These are phyloP conservation scores for Hipposideros larvatus DNA, from an alignment of 2,797 vertebrate genomes.

Conservation along the genomic window DNA sequence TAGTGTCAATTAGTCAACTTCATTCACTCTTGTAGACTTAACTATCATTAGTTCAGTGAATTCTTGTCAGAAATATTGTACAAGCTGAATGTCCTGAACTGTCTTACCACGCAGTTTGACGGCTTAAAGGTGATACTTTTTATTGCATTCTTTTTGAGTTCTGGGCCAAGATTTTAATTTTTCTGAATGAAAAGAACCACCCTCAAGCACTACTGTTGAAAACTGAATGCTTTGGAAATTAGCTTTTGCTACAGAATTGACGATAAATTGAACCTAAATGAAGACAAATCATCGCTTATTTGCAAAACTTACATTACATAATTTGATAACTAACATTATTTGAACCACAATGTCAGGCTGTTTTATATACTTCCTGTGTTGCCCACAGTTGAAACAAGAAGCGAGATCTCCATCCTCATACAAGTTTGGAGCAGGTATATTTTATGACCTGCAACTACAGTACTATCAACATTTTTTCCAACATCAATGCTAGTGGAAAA, in stretches of 20 bases:
- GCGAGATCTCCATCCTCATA: neutral
- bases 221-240: neutral
- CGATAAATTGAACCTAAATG: neutral
- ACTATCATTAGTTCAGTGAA: neutral
- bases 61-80: neutral
- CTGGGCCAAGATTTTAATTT: neutral
- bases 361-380: neutral
- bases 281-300: neutral
- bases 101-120: neutral
- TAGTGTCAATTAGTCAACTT: neutral
- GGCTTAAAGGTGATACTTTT: neutral
- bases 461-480: neutral
- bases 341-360: neutral
- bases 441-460: neutral
- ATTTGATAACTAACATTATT: neutral
- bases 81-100: neutral
- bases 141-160: neutral
- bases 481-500: neutral
- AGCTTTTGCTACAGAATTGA: conserved; percentile 3
- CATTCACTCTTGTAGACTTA: neutral
- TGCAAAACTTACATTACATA: neutral
- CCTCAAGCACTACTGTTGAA: neutral
- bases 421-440: neutral
- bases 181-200: neutral
- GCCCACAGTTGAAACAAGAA: conserved; percentile 4